These are phyloP conservation scores for Athene noctua DNA, from an alignment of 2,113 vertebrate species.

Conservation along the genomic window DNA sequence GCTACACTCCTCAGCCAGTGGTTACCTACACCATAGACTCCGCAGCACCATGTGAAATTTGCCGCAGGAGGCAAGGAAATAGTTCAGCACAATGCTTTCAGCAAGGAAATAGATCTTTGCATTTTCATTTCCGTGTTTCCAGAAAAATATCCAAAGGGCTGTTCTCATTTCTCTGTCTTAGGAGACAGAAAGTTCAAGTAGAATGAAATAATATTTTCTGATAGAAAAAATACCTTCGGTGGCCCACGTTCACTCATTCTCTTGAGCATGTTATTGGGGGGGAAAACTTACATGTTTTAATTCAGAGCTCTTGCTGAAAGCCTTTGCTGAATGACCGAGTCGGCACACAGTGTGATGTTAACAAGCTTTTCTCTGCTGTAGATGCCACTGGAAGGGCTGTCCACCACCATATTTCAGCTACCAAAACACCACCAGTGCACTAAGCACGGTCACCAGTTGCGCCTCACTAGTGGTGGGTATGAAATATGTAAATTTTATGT, in stretches of 20 bases:
- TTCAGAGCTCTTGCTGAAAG: neutral
- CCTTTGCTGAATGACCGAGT: neutral
- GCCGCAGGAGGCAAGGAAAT: neutral
- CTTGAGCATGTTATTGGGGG: neutral
- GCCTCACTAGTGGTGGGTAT: accelerated
- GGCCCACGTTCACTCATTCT: neutral
- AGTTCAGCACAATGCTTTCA: neutral
- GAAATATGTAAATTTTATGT: neutral
- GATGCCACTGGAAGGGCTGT: neutral
- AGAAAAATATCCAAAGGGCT: neutral
- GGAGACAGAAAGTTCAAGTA: neutral
- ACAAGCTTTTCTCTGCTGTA: neutral
- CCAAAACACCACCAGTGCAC: neutral
- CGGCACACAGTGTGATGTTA: neutral
- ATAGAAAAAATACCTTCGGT: neutral
- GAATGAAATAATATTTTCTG: neutral
- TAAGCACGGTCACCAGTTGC: neutral
- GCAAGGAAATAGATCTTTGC: neutral
- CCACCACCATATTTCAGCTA: neutral
- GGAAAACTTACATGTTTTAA: neutral
- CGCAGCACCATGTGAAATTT: neutral
- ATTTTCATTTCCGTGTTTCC: neutral
- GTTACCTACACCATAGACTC: neutral
- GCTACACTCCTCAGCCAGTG: neutral
- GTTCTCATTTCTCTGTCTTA: neutral